phyloP scores from a whole-genome alignment of 2,113 vertebrate species.

The Oryzias melastigma region DNA sequence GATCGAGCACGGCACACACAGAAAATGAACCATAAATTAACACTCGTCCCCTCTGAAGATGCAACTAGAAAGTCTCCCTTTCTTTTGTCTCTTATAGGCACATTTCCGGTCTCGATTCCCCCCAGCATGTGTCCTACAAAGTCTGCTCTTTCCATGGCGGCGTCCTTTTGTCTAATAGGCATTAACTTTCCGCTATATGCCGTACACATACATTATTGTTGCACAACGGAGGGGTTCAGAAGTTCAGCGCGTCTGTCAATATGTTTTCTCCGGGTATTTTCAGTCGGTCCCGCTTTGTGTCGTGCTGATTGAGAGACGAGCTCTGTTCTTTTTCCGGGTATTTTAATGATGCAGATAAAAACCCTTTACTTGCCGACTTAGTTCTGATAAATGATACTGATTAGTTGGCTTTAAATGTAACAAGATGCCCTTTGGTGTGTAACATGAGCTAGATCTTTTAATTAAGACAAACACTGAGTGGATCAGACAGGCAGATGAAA shows the following conservation, averaged over 20 bases:
- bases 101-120: neutral
- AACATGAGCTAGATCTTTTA: neutral
- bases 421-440: neutral
- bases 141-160: neutral
- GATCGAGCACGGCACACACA: neutral
- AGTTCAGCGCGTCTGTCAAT: conserved; percentile 21
- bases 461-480: neutral
- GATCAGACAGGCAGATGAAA: no score
- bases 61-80: neutral
- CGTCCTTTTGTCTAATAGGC: neutral
- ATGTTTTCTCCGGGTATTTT: neutral
- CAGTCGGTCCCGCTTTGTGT: neutral
- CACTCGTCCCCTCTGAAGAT: conserved; percentile 12
- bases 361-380: conserved; percentile 3
- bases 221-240: conserved; percentile 27
- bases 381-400: conserved; percentile 5
- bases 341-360: conserved; percentile 26
- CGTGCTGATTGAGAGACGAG: conserved; percentile 11
- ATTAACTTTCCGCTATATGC: conserved; percentile 2
- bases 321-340: conserved; percentile 30
- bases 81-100: neutral
- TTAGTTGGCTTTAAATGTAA: neutral
- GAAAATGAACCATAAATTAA: conserved; percentile 39
- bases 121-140: neutral
- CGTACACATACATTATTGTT: conserved; percentile 2